A percentile compares a stretch with the other conserved stretches of the same genome.
phyloP scores from a whole-genome alignment of 2,113 vertebrate species.

The Leptobrachium leishanense region DNA sequence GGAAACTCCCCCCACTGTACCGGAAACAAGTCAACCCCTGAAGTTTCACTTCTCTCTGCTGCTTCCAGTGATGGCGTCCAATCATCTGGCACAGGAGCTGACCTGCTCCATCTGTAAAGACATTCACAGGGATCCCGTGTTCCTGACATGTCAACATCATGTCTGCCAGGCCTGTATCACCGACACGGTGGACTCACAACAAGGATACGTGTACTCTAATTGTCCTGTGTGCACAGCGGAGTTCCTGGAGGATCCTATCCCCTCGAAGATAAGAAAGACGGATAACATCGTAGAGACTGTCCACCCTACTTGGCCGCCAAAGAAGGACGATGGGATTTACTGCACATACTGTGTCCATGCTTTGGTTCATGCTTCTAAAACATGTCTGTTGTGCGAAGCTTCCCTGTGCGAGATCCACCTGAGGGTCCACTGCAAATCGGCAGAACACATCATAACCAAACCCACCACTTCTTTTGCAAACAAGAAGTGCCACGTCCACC shows the following conservation, averaged over 20 bases:
- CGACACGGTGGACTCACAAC: constrained; percentile 11
- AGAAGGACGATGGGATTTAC: constrained; percentile 41
- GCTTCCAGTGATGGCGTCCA: too few relatives aligned
- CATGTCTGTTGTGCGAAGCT: too few relatives aligned
- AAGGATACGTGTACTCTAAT: background rate
- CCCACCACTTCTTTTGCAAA: background rate
- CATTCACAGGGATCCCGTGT: background rate
- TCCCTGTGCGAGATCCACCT: background rate
- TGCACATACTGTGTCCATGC: constrained; percentile 67
- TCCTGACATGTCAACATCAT: background rate
- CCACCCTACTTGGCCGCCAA: background rate
- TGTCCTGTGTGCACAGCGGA: constrained; percentile 48
- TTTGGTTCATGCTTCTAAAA: too few relatives aligned
- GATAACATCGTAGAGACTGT: constrained; percentile 44
- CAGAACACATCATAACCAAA: background rate
- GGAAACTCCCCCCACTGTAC: too few relatives aligned
- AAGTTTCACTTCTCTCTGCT: too few relatives aligned
- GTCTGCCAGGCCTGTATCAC: background rate
- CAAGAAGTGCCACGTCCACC: background rate
- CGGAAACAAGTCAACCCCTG: too few relatives aligned
- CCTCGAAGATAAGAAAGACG: constrained; percentile 42
- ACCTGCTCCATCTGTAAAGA: too few relatives aligned
- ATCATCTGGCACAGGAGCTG: too few relatives aligned
- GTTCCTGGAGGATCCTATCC: constrained; percentile 11
- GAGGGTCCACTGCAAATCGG: background rate